These are phyloP conservation scores for Aquatica leii DNA, from an alignment of 2,888 invertebrate species.

Conservation along the genomic window DNA sequence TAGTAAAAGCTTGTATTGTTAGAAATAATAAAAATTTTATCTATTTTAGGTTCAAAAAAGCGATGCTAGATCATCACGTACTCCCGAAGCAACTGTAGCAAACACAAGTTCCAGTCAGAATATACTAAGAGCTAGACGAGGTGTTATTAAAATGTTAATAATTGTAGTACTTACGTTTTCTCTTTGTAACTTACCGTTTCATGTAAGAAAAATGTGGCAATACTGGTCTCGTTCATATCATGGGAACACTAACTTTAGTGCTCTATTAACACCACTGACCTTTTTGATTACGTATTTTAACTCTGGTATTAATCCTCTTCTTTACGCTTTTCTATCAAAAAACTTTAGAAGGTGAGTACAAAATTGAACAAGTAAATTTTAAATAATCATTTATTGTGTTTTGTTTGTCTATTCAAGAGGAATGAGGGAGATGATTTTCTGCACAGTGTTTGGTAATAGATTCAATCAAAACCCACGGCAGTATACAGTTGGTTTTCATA, in stretches of 20 bases:
- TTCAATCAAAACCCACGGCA: constrained; percentile 51
- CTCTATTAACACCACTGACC: constrained; percentile 82
- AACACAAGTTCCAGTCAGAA: constrained; percentile 77
- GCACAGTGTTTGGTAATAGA: constrained; percentile 58
- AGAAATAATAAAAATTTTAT: too few relatives aligned
- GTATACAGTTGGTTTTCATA: constrained; percentile 48
- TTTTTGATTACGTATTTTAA: constrained; percentile 89
- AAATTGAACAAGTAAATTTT: background rate
- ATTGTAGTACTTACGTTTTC: constrained; percentile 90
- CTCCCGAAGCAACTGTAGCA: constrained; percentile 50
- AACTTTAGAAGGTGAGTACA: constrained; percentile 64
- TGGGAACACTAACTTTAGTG: constrained; percentile 78
- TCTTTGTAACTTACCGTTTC: constrained; percentile 88
- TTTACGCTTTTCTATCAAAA: constrained; percentile 85
- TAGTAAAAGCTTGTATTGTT: too few relatives aligned
- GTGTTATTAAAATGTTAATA: constrained; percentile 89
- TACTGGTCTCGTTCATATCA: constrained; percentile 70
- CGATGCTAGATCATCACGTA: background rate
- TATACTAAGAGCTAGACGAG: constrained; percentile 79
- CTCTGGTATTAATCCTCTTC: constrained; percentile 88
- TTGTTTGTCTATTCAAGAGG: constrained; percentile 65
- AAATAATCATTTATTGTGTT: background rate
- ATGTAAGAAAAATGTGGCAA: constrained; percentile 88
- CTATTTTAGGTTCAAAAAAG: background rate
- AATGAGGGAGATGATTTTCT: constrained; percentile 81